Percentiles rank a stretch among this genome's conserved stretches.
Conservation (phyloP, 2,113 vertebrate species). For the Hippocampus barbouri region DNA sequence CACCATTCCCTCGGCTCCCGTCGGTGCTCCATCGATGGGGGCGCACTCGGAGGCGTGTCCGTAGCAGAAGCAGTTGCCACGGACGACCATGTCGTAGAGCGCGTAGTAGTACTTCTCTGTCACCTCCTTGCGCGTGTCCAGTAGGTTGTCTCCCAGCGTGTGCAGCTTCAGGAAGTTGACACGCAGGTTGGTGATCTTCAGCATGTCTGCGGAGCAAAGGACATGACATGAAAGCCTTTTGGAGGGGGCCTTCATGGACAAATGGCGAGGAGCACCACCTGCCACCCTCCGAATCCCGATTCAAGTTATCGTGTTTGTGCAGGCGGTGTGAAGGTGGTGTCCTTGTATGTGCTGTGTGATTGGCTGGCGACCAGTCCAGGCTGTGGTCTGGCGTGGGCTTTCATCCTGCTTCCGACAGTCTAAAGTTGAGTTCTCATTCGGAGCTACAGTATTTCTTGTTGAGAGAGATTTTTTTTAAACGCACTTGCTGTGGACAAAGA, state of each 20-base stretch:
- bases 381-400: too few species aligned
- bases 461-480: background rate
- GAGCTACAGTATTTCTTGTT: too few species aligned
- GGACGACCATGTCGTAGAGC: slow-evolving; percentile 93
- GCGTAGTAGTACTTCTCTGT: slow-evolving; percentile 95
- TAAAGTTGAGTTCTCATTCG: too few species aligned
- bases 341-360: too few species aligned
- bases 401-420: too few species aligned
- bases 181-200: slow-evolving; percentile 94
- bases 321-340: too few species aligned
- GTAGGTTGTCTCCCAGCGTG: slow-evolving; percentile 88
- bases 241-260: too few species aligned
- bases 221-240: background rate
- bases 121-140: slow-evolving; percentile 88
- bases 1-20: slow-evolving; percentile 87
- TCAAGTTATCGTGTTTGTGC: too few species aligned
- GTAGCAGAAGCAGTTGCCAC: slow-evolving; percentile 97
- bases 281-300: too few species aligned
- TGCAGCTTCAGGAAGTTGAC: slow-evolving; percentile 87
- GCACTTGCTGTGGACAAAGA: background rate
- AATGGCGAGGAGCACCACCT: too few species aligned
- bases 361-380: too few species aligned
- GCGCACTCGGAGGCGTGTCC: slow-evolving; percentile 93
- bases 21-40: slow-evolving; percentile 69
- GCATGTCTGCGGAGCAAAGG: slow-evolving; percentile 72